Evolutionary conservation across 1,140 invertebrate species (phyloP).

Genomic region (Apis florea): DNA sequence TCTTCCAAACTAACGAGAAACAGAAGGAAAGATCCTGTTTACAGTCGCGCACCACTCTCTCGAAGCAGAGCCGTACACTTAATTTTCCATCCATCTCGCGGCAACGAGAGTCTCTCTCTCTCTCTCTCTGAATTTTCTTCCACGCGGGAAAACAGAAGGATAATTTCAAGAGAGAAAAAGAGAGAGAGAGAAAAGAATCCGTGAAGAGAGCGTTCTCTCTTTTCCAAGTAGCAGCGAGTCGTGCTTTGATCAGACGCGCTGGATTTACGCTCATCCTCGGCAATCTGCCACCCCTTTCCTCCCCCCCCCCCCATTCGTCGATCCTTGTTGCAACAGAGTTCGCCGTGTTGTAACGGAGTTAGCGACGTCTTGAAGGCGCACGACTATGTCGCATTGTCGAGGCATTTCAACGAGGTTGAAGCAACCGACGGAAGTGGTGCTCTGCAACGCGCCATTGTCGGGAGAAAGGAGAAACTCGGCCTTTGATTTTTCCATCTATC

Average conservation of each 20-base stretch:
- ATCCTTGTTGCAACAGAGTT: neutral
- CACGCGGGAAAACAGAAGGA: conserved; percentile 38
- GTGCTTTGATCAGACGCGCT: conserved; percentile 73
- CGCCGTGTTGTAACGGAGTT: conserved; percentile 26
- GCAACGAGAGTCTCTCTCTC: neutral
- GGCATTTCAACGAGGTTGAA: conserved; percentile 59
- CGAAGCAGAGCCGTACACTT: neutral
- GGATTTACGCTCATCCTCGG: conserved; percentile 66
- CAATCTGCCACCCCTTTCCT: conserved; percentile 33
- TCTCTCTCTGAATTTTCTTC: too few relatives aligned
- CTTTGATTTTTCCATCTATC: conserved; percentile 23
- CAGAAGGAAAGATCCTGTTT: neutral
- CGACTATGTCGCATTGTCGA: conserved; percentile 59
- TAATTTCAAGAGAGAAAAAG: conserved; percentile 12
- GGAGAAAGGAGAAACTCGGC: conserved; percentile 31
- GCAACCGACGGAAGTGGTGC: conserved; percentile 51
- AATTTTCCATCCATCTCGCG: conserved; percentile 22
- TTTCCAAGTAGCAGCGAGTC: conserved; percentile 64
- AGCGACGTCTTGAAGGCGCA: conserved; percentile 60
- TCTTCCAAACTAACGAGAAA: neutral
- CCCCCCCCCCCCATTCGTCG: neutral
- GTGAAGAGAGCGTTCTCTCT: conserved; percentile 46
- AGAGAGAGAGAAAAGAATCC: neutral
- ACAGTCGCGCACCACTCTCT: too few relatives aligned
- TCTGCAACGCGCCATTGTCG: conserved; percentile 58